Evolutionary conservation across 2,113 vertebrate species (phyloP), one percentile per base, ranked within the genome.

Genomic region (Trematocara variabile): DNA sequence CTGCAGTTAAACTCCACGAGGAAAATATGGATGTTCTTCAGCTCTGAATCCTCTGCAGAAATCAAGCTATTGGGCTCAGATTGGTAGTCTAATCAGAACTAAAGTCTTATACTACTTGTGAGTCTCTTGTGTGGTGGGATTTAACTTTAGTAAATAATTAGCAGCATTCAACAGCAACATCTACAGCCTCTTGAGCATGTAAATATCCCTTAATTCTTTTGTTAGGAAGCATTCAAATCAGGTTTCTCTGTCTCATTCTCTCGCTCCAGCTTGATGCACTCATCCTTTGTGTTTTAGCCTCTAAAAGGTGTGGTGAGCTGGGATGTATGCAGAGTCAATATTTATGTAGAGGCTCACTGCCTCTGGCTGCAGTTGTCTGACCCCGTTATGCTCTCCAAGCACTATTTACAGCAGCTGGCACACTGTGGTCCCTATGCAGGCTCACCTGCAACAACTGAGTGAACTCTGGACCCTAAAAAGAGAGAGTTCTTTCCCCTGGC

Each of bases 381-480:
- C 60, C 79, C 48, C 18, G 73, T 89, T 87, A 52, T 80, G 80
- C 90, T 91, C 84, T 85, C 80, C 10, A 22, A 87, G 41, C 77
- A 37, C 50, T 85, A 39, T 94, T 91, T 86, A 73, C 87, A 80
- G 75, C 87, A 86, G 63, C 70, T 80, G 85, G 81, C 83, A 48
- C 87, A 22, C 80, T 54, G 80, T 37, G 44, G 25, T 88, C 88
- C 79, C 85, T 80, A 28, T 79, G 48, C 73, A 80, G 7, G 63
- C 58, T 88, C 84, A 87, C 87, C 89, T 88, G 81, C 52, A 79
- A 44, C 81, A 39, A 28, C 52, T 25, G 48, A 60, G 34, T 89
- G 92, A 93, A 94, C 92, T 89, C 88, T 92, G 88, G 82, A 91
- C 91, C 58, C 77, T 93, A 88, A 87, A 86, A 87, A 83, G 86